Evolutionary conservation across 2,113 vertebrate species (phyloP).

Genomic region (Clarias batrachus): DNA sequence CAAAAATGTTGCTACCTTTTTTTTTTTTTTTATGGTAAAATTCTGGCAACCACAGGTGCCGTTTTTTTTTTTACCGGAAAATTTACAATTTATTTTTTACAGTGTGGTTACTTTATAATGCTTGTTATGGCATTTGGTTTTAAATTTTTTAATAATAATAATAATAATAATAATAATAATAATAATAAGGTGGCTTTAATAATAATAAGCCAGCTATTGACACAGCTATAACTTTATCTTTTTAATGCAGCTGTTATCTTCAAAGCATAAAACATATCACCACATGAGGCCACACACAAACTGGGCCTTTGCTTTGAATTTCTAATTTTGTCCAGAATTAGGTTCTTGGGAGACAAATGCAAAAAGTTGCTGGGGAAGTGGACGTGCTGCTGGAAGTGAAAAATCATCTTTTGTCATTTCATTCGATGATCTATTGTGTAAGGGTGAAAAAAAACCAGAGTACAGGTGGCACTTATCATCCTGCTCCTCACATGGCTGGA

Average conservation of each 20-base stretch:
- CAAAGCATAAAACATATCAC: background rate
- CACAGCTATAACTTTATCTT: background rate
- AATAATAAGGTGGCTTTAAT: too few relatives aligned
- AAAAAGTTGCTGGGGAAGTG: background rate
- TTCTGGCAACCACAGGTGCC: too few relatives aligned
- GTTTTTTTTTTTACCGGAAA: too few relatives aligned
- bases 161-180: too few relatives aligned
- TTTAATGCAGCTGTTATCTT: background rate
- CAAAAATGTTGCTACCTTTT: too few relatives aligned
- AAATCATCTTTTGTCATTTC: background rate
- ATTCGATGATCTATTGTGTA: background rate
- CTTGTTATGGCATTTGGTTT: too few relatives aligned
- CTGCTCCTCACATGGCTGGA: slow-evolving; percentile 70
- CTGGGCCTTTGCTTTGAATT: background rate
- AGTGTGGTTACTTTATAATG: too few relatives aligned
- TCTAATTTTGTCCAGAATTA: background rate
- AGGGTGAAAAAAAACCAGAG: background rate
- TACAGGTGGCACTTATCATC: slow-evolving; percentile 63
- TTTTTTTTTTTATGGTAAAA: too few relatives aligned
- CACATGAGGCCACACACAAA: background rate
- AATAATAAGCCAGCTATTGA: background rate
- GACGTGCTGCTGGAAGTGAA: background rate
- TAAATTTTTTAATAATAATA: too few relatives aligned
- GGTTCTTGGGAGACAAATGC: background rate
- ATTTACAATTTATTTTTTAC: too few relatives aligned